Evolutionary conservation across 2,797 vertebrate genomes (phyloP).

Genomic region (Catharus ustulatus): DNA sequence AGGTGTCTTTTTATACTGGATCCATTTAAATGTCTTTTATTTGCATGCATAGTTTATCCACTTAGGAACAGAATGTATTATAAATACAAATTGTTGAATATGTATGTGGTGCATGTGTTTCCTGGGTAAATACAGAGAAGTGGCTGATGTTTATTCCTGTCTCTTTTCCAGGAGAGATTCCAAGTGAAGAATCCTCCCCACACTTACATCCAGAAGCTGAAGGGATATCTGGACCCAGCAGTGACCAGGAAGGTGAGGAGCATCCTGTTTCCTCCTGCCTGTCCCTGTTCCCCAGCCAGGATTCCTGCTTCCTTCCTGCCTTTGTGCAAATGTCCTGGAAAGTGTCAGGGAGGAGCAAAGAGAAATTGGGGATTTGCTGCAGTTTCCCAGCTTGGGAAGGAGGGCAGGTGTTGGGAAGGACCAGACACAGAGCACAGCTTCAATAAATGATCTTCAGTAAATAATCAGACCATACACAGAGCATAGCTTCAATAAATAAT

Average conservation of each 20-base stretch:
- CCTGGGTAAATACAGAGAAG: neutral
- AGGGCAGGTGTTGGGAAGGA: neutral
- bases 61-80: neutral
- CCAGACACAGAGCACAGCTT: neutral
- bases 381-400: neutral
- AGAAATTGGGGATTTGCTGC: neutral
- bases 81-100: neutral
- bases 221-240: conserved; percentile 93
- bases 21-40: neutral
- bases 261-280: neutral
- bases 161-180: conserved; percentile 87
- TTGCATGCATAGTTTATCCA: neutral
- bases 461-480: too few relatives aligned
- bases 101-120: rapidly evolving
- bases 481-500: neutral
- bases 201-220: conserved; percentile 94
- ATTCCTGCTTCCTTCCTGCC: conserved; percentile 38
- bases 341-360: neutral
- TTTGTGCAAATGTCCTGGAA: neutral
- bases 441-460: too few relatives aligned
- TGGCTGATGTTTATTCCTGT: conserved; percentile 15
- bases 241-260: conserved; percentile 94
- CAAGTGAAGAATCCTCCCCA: conserved; percentile 98
- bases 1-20: neutral
- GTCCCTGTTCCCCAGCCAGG: neutral